Base-by-base conservation (phyloP, 2,888 invertebrate genomes). In the Cerastis leucographa region DNA sequence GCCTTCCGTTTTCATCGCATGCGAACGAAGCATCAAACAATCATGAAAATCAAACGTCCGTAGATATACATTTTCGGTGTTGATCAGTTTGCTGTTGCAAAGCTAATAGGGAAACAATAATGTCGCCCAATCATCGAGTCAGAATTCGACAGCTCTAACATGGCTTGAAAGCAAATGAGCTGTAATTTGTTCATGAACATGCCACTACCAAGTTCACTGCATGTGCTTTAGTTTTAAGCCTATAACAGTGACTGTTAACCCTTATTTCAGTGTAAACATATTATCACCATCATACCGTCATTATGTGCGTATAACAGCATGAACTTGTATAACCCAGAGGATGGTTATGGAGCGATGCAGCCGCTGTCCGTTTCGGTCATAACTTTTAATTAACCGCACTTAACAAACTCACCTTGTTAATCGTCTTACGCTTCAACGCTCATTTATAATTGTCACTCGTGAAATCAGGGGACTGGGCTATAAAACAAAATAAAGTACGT, bases 301-400 rank as follows among this genome's bases (percentile, higher is more conserved):
- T 74, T 74, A 19, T 64, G n/a, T 54, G 40, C 46, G 62, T 74
- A 61, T 5, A 40, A 66, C 14, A 81, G 66, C 59, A 51, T 76
- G 69, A 74, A 86, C 14, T 83, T 74, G 74, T 67, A 83, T n/a
- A 74, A 74, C 70, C 56, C 35, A 40, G 44, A 74, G 69, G 54
- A 76, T 29, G 67, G 80, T 73, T 76, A 87, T 81, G 85, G 81
- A 77, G 76, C 80, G 83, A 80, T 90, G 89, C 90, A 89, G 86
- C 83, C 86, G 78, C 89, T 83, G 87, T 81, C 86, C 84, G 87
- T 87, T 86, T 88, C 74, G 79, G 83, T 85, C 84, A 83, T 90
- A 93, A 94, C 93, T 94, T 95, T 94, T 94, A 94, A 94, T 94
- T 94, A 93, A 94, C 93, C 93, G 81, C 93, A 92, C 89, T 92